Evolutionary conservation across 1,140 invertebrate genomes (phyloP).

Genomic region (Dendroctonus ponderosae): DNA sequence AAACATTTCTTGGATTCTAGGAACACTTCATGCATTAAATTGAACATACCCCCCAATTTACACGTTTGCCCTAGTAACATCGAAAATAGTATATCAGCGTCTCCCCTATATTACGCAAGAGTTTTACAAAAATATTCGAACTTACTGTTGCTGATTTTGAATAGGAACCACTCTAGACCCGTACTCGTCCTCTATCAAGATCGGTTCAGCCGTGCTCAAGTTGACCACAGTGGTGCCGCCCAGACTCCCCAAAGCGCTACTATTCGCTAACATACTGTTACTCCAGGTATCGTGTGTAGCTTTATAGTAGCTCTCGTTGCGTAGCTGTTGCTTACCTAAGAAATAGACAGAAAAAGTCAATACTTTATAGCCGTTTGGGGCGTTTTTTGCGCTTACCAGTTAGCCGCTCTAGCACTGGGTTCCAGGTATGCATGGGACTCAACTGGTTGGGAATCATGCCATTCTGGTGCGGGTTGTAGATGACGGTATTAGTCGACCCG

Average conservation of each 20-base stretch:
- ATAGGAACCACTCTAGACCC: conserved; percentile 49
- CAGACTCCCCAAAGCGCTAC: conserved; percentile 45
- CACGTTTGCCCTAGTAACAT: too few species aligned
- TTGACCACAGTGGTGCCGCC: conserved; percentile 55
- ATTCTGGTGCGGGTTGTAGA: conserved; percentile 58
- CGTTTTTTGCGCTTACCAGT: conserved; percentile 57
- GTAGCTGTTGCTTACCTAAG: conserved; percentile 51
- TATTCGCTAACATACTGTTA: conserved; percentile 51
- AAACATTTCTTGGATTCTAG: too few species aligned
- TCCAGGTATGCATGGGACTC: conserved; percentile 55
- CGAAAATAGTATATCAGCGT: too few species aligned
- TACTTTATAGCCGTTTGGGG: too few species aligned
- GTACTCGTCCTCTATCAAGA: conserved; percentile 73
- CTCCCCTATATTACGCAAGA: not conserved
- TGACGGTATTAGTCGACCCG: conserved; percentile 63
- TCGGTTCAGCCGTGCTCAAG: conserved; percentile 56
- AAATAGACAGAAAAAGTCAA: not conserved
- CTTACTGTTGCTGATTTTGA: conserved; percentile 46
- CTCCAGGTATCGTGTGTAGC: conserved; percentile 62
- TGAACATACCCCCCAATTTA: too few species aligned
- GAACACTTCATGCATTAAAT: too few species aligned
- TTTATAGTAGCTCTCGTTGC: conserved; percentile 87
- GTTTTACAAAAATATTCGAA: not conserved
- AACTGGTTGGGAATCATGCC: conserved; percentile 35
- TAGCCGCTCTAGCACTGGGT: conserved; percentile 81